These are phyloP conservation scores for Zonitis immaculata DNA, from an alignment of 2,888 invertebrate genomes.

Conservation along the genomic window DNA sequence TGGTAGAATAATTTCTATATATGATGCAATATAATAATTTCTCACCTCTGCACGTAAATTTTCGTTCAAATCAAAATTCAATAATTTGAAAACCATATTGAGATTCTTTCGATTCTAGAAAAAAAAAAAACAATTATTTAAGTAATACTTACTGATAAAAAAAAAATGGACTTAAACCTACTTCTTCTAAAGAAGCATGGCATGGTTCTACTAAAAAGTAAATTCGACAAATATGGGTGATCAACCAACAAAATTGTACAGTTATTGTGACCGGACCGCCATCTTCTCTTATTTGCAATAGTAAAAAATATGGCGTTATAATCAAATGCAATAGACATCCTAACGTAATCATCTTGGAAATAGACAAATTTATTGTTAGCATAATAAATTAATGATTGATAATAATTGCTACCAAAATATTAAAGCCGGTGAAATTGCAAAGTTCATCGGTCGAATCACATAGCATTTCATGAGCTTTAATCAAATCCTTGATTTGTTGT, in stretches of 20 bases:
- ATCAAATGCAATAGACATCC: constrained; percentile 58
- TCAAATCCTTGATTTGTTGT: not conserved
- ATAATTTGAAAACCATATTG: constrained; percentile 22
- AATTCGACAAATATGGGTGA: constrained; percentile 54
- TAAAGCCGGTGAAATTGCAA: not conserved
- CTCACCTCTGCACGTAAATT: constrained; percentile 22
- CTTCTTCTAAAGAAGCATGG: constrained; percentile 54
- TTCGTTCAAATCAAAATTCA: constrained; percentile 19
- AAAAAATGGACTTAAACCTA: constrained; percentile 25
- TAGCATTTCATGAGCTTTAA: not conserved
- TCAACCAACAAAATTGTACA: constrained; percentile 56
- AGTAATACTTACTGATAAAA: too few relatives aligned
- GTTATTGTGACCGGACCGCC: constrained; percentile 40
- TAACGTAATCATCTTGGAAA: constrained; percentile 49
- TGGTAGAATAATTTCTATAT: too few relatives aligned
- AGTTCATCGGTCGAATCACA: not conserved
- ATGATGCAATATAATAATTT: too few relatives aligned
- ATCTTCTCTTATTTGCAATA: constrained; percentile 53
- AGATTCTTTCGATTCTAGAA: constrained; percentile 26
- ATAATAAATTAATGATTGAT: too few relatives aligned
- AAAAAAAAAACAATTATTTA: too few relatives aligned
- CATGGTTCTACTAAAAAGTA: constrained; percentile 57
- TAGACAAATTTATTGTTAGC: not conserved
- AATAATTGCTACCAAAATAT: constrained; percentile 26
- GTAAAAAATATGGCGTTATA: constrained; percentile 59